Percentiles rank a stretch among this genome's conserved stretches.
These are phyloP conservation scores for Rhynchonycteris naso DNA, from an alignment of 2,797 vertebrate genomes.

Conservation along the genomic window DNA sequence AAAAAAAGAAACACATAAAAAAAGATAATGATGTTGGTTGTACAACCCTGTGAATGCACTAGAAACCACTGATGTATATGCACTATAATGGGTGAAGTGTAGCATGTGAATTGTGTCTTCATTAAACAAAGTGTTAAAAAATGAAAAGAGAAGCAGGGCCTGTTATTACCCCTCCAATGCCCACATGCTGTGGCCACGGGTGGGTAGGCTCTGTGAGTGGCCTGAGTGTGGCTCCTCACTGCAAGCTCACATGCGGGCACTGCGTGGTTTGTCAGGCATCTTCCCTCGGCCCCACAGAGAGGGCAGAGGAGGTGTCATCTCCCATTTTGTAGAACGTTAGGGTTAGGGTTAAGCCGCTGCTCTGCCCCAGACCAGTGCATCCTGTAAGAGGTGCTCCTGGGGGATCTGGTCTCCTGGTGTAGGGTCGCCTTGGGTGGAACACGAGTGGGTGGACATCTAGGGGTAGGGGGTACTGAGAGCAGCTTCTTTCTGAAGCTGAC, in stretches of 20 bases:
- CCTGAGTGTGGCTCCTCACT: not conserved
- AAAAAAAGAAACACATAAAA: too few relatives aligned
- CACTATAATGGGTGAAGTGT: not conserved
- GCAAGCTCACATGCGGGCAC: not conserved
- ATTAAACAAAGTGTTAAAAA: not conserved
- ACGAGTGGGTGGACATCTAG: not conserved
- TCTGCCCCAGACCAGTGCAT: not conserved
- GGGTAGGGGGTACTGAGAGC: not conserved
- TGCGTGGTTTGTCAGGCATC: not conserved
- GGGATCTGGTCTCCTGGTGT: not conserved
- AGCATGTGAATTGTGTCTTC: not conserved
- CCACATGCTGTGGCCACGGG: not conserved
- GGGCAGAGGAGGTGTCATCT: not conserved
- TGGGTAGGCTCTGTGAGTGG: not conserved
- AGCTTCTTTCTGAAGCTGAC: too few relatives aligned
- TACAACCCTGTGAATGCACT: not conserved
- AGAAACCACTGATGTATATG: not conserved
- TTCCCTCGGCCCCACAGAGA: not conserved
- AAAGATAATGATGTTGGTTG: not conserved
- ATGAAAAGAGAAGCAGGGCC: not conserved
- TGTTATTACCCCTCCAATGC: too few relatives aligned
- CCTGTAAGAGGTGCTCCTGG: not conserved
- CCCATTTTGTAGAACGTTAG: too few relatives aligned
- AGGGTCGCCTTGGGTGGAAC: too few relatives aligned
- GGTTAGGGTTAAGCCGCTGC: too few relatives aligned